These are phyloP conservation scores for Fulica atra DNA, from an alignment of 2,113 vertebrate species.

Conservation along the genomic window DNA sequence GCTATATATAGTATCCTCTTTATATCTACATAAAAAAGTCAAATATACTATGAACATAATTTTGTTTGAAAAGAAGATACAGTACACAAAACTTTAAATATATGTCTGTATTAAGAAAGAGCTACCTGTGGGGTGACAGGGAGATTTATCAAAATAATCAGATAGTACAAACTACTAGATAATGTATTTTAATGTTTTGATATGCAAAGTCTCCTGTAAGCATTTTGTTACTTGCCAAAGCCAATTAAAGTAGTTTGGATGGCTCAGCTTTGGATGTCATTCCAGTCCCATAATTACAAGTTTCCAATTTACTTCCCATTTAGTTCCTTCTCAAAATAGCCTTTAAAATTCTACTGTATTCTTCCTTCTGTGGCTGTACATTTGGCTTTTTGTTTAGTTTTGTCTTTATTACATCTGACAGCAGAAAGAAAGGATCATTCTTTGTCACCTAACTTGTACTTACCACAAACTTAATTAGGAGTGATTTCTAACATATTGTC, in stretches of 20 bases:
- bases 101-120: neutral
- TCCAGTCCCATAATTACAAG: neutral
- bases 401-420: neutral
- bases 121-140: neutral
- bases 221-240: neutral
- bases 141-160: neutral
- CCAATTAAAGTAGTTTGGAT: neutral
- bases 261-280: neutral
- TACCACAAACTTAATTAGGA: neutral
- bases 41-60: neutral
- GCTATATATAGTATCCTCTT: neutral
- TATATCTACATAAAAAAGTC: neutral
- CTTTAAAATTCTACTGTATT: accelerated
- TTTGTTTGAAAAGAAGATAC: neutral
- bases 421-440: neutral
- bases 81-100: neutral
- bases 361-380: neutral
- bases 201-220: neutral
- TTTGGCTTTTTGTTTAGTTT: neutral
- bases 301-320: neutral
- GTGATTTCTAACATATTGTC: neutral
- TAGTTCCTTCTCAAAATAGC: neutral
- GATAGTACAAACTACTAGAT: neutral
- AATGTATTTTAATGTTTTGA: neutral
- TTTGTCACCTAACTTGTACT: neutral